These are phyloP conservation scores for Caranx melampygus DNA, from an alignment of 2,113 vertebrate genomes.

Conservation along the genomic window DNA sequence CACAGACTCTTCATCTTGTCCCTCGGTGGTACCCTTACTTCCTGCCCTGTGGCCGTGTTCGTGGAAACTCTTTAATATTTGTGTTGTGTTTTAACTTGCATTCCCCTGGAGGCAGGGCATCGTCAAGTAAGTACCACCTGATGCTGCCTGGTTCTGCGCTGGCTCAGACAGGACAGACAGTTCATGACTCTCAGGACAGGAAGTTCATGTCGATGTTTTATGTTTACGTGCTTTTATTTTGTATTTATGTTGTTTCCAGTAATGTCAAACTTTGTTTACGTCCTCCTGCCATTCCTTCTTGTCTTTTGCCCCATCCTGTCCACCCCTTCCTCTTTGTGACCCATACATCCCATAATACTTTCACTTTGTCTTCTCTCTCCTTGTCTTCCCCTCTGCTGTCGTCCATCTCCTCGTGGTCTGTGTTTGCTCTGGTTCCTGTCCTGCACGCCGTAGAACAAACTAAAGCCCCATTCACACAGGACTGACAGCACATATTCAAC, in stretches of 20 bases:
- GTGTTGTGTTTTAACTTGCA: slow-evolving; percentile 96
- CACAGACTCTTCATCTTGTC: slow-evolving; percentile 2
- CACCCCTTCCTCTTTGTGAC: background rate
- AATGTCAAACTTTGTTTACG: background rate
- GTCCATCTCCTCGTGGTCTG: background rate
- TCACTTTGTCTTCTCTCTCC: background rate
- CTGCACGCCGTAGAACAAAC: background rate
- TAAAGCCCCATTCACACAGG: background rate
- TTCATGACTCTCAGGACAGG: too few species aligned
- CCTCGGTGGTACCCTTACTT: slow-evolving; percentile 64
- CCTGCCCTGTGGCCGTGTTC: slow-evolving; percentile 19
- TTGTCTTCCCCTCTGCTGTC: background rate
- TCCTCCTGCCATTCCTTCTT: background rate
- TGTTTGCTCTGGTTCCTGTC: too few species aligned
- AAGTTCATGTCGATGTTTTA: too few species aligned
- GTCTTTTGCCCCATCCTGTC: background rate
- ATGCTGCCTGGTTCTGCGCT: background rate
- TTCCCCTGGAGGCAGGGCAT: slow-evolving; percentile 99
- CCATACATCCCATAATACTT: background rate
- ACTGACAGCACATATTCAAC: too few species aligned
- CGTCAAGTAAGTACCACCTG: slow-evolving; percentile 92
- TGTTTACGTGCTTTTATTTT: too few species aligned
- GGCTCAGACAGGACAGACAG: background rate
- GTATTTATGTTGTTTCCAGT: background rate
- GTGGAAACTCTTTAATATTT: slow-evolving; percentile 89